Percentiles rank a stretch among this genome's conserved stretches.
Conservation (phyloP, 1,140 invertebrate genomes). For the Lepidurus packardi region DNA sequence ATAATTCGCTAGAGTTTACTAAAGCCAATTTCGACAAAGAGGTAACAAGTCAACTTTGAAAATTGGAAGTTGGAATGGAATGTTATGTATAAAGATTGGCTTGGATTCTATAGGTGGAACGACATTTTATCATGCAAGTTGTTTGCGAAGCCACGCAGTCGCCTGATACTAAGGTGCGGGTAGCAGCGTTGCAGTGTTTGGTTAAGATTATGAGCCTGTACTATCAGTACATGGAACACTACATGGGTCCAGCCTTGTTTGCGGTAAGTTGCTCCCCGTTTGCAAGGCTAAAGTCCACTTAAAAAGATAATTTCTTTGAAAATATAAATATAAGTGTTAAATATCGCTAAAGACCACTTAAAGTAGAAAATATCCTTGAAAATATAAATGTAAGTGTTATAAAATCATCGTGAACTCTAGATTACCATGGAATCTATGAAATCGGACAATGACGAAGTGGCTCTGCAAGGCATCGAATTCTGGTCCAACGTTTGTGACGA, state of each 20-base stretch:
- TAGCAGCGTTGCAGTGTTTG: constrained; percentile 93
- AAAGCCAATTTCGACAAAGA: constrained; percentile 97
- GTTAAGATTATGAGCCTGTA: constrained; percentile 99
- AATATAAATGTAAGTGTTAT: neutral
- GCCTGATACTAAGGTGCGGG: constrained; percentile 78
- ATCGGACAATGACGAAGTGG: constrained; percentile 89
- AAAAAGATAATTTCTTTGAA: neutral
- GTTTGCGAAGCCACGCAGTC: constrained; percentile 76
- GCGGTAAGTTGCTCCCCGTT: constrained; percentile 55
- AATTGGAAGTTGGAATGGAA: neutral
- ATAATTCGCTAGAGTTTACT: constrained; percentile 99
- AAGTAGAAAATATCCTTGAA: neutral
- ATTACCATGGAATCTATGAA: constrained; percentile 99
- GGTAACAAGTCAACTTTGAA: constrained; percentile 45
- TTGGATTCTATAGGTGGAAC: constrained; percentile 60
- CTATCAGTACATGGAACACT: constrained; percentile 98
- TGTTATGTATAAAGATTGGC: constrained; percentile 12
- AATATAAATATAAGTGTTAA: neutral
- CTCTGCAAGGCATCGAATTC: constrained; percentile 98
- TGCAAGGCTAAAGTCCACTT: neutral
- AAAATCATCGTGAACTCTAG: constrained; percentile 43
- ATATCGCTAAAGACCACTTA: neutral
- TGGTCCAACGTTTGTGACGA: constrained; percentile 99
- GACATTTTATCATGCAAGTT: constrained; percentile 99
- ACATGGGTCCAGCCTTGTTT: constrained; percentile 97